Evolutionary conservation across 2,797 vertebrate species (phyloP).

Genomic region (Tinamus major): DNA sequence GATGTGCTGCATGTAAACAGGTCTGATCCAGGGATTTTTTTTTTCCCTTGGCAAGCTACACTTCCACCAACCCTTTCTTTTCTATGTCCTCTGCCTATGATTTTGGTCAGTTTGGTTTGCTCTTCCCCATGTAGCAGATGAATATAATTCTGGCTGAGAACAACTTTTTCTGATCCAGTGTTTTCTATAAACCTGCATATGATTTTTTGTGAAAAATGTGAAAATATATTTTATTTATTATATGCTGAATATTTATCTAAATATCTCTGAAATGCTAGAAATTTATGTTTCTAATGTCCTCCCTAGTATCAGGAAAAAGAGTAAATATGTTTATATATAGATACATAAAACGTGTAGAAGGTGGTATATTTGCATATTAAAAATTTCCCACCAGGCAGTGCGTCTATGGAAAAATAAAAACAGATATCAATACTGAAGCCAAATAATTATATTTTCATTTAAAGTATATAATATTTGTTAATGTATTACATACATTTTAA

Average conservation of each 20-base stretch:
- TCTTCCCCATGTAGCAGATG: neutral
- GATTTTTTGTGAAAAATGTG: fast-evolving
- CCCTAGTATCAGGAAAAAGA: neutral
- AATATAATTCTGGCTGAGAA: neutral
- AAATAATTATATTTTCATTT: neutral
- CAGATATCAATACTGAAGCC: neutral
- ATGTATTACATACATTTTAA: neutral
- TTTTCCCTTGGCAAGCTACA: neutral
- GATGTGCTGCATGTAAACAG: neutral
- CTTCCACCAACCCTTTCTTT: neutral
- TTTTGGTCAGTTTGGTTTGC: neutral
- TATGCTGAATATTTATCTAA: neutral
- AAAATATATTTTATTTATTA: neutral
- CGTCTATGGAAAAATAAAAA: neutral
- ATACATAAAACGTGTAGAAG: neutral
- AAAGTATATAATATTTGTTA: neutral
- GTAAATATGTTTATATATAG: neutral
- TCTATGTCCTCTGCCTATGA: neutral
- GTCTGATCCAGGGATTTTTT: neutral
- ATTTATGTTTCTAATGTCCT: neutral
- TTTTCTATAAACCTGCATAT: neutral
- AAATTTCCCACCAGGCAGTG: neutral
- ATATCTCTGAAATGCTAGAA: neutral
- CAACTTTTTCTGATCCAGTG: neutral
- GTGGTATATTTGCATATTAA: neutral